Evolutionary conservation across 1,140 invertebrate species (phyloP).

Genomic region (Drosophila mayri): DNA sequence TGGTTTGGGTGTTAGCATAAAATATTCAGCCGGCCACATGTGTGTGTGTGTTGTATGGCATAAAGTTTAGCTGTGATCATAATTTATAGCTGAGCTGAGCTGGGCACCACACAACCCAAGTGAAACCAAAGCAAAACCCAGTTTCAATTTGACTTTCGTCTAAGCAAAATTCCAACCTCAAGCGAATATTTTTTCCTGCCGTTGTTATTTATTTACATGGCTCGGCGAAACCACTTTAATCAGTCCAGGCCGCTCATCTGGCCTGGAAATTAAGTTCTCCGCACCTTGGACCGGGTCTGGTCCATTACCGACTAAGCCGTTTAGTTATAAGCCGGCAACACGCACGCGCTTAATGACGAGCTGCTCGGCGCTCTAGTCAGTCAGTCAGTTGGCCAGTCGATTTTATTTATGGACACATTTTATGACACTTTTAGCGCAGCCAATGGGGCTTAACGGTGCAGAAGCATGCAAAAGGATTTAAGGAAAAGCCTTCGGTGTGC

Average conservation of each 20-base stretch:
- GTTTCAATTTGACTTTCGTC: conserved; percentile 72
- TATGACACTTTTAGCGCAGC: conserved; percentile 62
- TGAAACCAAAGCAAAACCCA: conserved; percentile 29
- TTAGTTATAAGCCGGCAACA: conserved; percentile 73
- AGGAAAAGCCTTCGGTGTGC: conserved; percentile 14
- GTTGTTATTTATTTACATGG: conserved; percentile 77
- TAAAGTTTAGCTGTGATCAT: conserved; percentile 77
- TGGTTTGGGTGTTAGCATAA: conserved; percentile 77
- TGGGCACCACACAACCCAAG: neutral
- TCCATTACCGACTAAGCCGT: conserved; percentile 50
- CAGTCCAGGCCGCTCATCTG: conserved; percentile 63
- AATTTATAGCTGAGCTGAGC: conserved; percentile 62
- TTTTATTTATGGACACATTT: conserved; percentile 72
- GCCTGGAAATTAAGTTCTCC: conserved; percentile 58
- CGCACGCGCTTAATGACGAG: conserved; percentile 65
- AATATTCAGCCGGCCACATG: conserved; percentile 79
- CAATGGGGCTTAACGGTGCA: conserved; percentile 44
- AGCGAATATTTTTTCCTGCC: conserved; percentile 44
- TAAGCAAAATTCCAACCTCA: conserved; percentile 42
- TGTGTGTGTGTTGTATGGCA: conserved; percentile 43
- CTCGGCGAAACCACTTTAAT: conserved; percentile 75
- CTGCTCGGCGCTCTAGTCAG: conserved; percentile 13
- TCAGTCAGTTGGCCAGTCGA: conserved; percentile 50
- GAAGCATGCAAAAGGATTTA: conserved; percentile 43
- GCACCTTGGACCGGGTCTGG: conserved; percentile 20